Base-by-base conservation (phyloP, 2,113 vertebrate species). In the Montifringilla adamsi region DNA sequence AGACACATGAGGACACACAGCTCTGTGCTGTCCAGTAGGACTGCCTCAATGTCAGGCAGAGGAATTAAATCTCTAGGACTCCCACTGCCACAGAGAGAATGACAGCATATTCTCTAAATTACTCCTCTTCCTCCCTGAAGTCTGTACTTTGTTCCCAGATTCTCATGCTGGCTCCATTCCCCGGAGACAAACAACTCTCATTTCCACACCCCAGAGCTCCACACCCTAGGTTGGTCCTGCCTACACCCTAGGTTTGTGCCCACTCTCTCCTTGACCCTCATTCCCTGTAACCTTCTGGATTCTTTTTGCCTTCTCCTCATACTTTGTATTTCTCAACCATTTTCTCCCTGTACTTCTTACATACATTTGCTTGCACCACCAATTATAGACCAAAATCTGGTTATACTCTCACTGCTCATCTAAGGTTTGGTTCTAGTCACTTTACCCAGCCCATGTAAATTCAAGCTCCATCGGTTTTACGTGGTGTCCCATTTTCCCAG, bases 151-250 rank as follows among this genome's bases (percentile, higher is more conserved):
- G 11, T 37, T 75, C 53, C 56, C 66, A 78, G 35, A 55, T 63
- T 81, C 50, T 84, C 28, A 50, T 19, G 30, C 60, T 72, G 52
- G 35, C 62, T 60, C 39, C 0, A 1, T 47, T 77, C 56, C 37
- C 17, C 4, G 3, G 31, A 46, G 47, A 41, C 43, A 73, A 50
- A 41, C 31, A 94, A 12, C 39, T 70, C 50, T 47, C 14, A 37
- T 47, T 76, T 59, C n/a, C 49, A 35, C 15, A 67, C 11, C 26
- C 6, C 49, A 66, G 3, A 52, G 44, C 31, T 88, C 43, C 50
- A 73, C 4, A 2, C 20, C n/a, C 41, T 28, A 31, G 7, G 11
- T 0, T 56, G 26, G 24, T 59, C 23, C 33, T 0, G 0, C 23
- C n/a, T 37, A 44, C 35, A 39, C 37, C n/a, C n/a, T 20, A 37